These are phyloP conservation scores for Theristicus caerulescens DNA, from an alignment of 2,113 vertebrate genomes.

Conservation along the genomic window DNA sequence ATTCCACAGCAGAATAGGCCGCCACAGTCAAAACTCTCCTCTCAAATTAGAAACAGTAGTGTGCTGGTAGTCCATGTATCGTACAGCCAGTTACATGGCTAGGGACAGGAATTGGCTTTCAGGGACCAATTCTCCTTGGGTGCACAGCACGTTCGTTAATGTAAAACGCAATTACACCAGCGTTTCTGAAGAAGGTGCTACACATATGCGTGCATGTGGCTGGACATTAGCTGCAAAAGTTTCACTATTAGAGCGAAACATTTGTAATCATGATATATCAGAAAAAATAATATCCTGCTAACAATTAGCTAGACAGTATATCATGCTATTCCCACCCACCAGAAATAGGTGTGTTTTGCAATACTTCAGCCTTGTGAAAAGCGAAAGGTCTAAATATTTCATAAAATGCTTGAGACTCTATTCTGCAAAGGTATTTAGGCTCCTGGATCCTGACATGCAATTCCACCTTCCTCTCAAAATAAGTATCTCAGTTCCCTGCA, in stretches of 20 bases:
- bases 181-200: not conserved
- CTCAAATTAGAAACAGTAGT: not conserved
- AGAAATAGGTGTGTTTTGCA: not conserved
- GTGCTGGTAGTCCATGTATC: accelerated
- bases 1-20: not conserved
- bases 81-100: not conserved
- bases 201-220: not conserved
- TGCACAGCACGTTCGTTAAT: not conserved
- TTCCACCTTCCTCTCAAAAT: not conserved
- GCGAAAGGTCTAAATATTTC: not conserved
- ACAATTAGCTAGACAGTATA: not conserved
- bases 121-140: not conserved
- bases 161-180: not conserved
- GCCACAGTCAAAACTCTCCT: not conserved
- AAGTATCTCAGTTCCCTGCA: not conserved
- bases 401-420: not conserved
- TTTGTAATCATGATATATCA: not conserved
- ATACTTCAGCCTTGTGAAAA: not conserved
- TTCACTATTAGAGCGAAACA: not conserved
- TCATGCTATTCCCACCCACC: not conserved
- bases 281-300: not conserved
- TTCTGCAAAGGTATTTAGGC: not conserved
- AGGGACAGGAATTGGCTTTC: not conserved
- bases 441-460: not conserved
- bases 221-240: not conserved